Percentiles rank a stretch among this genome's conserved stretches.
phyloP scores from a whole-genome alignment of 2,113 vertebrate species.

The Heterochromis multidens region DNA sequence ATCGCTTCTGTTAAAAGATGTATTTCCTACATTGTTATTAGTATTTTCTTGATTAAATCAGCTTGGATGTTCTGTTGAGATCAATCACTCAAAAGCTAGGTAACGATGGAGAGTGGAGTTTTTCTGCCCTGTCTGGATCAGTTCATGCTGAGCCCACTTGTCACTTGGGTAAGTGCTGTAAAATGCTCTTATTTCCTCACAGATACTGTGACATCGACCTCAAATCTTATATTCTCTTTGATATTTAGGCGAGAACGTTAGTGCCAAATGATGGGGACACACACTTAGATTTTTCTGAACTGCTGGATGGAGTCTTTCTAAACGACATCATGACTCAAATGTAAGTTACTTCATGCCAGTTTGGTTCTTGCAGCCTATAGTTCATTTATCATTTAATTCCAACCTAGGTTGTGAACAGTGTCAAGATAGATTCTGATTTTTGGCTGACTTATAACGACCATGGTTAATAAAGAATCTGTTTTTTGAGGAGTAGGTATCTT shows the following conservation, averaged over 20 bases:
- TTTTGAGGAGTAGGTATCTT: not conserved
- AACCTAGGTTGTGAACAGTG: not conserved
- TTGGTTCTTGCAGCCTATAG: not conserved
- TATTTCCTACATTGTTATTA: not conserved
- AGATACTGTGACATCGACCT: not conserved
- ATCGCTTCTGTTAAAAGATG: not conserved
- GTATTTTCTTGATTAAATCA: not conserved
- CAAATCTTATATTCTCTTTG: not conserved
- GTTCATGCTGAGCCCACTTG: constrained; percentile 74
- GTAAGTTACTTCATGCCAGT: constrained; percentile 49
- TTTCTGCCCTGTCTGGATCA: constrained; percentile 58
- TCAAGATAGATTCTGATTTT: not conserved
- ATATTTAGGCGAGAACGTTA: constrained; percentile 68
- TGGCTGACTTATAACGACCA: not conserved
- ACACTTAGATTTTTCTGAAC: constrained; percentile 58
- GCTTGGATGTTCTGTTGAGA: not conserved
- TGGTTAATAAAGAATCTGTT: not conserved
- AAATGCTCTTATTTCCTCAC: not conserved
- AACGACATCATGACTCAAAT: constrained; percentile 72
- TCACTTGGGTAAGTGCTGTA: constrained; percentile 71
- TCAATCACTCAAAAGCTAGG: not conserved
- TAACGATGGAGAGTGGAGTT: constrained; percentile 64
- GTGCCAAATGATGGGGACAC: constrained; percentile 43
- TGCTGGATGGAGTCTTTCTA: constrained; percentile 71
- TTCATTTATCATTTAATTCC: not conserved